Conservation (phyloP, 1,140 invertebrate genomes). For the Teleogryllus occipitalis region DNA sequence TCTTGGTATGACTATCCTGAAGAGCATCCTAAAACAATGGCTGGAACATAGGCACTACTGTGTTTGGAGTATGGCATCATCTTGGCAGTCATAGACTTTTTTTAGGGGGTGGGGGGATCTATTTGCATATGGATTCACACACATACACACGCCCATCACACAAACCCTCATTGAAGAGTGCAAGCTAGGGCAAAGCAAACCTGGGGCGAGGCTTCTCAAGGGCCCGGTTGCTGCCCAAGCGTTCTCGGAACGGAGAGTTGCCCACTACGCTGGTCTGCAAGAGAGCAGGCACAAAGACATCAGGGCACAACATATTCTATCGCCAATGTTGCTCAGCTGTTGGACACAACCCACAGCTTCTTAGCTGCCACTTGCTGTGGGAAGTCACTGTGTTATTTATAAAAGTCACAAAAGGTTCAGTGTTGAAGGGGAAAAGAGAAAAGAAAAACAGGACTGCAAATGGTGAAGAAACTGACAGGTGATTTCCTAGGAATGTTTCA, state of each 20-base stretch:
- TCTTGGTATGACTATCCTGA: too few species aligned
- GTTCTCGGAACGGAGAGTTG: slow-evolving; percentile 75
- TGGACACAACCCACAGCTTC: not conserved
- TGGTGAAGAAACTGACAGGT: too few species aligned
- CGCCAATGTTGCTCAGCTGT: slow-evolving; percentile 17
- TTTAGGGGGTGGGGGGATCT: too few species aligned
- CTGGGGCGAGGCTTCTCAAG: slow-evolving; percentile 72
- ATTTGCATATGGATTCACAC: not conserved
- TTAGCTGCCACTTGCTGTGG: not conserved
- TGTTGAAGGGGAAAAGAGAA: not conserved
- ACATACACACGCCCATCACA: not conserved
- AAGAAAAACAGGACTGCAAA: too few species aligned
- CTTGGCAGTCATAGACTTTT: too few species aligned
- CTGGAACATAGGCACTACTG: too few species aligned
- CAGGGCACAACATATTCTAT: slow-evolving; percentile 33
- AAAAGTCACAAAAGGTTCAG: not conserved
- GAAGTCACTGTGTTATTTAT: not conserved
- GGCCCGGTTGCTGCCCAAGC: slow-evolving; percentile 74
- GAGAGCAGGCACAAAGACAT: slow-evolving; percentile 37
- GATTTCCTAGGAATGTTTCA: too few species aligned
- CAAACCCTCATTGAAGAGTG: not conserved
- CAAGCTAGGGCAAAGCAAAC: slow-evolving; percentile 33
- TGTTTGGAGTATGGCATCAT: too few species aligned
- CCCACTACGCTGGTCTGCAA: slow-evolving; percentile 47
- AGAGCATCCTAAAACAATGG: too few species aligned